These are phyloP conservation scores for Sebastes cheni DNA, from an alignment of 2,797 vertebrate species.

Conservation along the genomic window DNA sequence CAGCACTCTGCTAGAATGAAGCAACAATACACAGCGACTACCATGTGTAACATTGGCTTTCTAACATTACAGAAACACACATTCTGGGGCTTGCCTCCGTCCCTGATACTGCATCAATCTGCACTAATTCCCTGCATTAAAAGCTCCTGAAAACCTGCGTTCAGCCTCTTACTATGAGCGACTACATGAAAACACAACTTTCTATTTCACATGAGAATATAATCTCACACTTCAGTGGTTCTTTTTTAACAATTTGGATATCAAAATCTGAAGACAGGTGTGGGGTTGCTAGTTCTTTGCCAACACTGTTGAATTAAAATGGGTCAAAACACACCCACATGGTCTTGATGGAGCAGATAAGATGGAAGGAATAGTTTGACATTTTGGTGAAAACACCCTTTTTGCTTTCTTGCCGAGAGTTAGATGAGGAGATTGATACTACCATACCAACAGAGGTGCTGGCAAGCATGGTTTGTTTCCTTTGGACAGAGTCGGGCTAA, in stretches of 20 bases:
- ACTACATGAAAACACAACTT: not conserved
- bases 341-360: not conserved
- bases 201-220: not conserved
- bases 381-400: not conserved
- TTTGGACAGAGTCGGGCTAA: not conserved
- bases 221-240: not conserved
- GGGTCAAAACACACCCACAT: not conserved
- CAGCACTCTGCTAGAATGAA: slow-evolving; percentile 17
- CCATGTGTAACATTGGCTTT: slow-evolving; percentile 22
- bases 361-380: not conserved
- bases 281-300: not conserved
- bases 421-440: not conserved
- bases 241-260: not conserved
- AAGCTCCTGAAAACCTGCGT: slow-evolving; percentile 10
- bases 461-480: not conserved
- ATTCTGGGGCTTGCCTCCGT: not conserved
- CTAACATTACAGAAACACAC: slow-evolving; percentile 38
- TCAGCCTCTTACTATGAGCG: not conserved
- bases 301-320: not conserved
- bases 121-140: not conserved
- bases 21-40: slow-evolving; percentile 30
- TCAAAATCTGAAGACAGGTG: not conserved
- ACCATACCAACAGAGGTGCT: not conserved
- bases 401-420: not conserved
- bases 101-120: slow-evolving; percentile 17